Evolutionary conservation across 2,888 invertebrate genomes (phyloP), one percentile per base, ranked within the genome.

Genomic region (Nebria salina): DNA sequence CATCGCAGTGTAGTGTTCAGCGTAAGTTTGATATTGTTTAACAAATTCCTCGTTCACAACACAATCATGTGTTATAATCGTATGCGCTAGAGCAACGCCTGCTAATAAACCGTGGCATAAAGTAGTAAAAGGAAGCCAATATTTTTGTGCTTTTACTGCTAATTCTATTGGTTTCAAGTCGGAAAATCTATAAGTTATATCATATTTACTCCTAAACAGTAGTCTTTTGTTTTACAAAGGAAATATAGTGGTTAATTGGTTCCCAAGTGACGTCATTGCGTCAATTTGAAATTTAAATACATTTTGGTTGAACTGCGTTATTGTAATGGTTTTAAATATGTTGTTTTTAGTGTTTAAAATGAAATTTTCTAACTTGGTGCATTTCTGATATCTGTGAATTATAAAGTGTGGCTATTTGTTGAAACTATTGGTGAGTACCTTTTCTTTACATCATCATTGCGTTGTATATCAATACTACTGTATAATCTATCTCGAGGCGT

Each of bases 51-150:
- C 84, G 75, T 87, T 86, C 70, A 86, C 86, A 70, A 91, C 90
- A 0, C 91, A 91, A 83, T 90, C 90, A 83, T 91, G 90, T 84
- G 93, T 89, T 9, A 92, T 90, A 0, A 92, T 88, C 65, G 92
- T 89, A 83, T 93, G 93, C 87, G 92, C 91, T 34, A 93, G 86
- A 0, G 92, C 90, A 15, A 93, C 83, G 0, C 93, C 93, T 0
- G 91, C 93, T 0, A 93, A 88, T 3, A 93, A 87, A 0, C 93
- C 93, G 85, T 92, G 92, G 84, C 92, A 92, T 0, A 92, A 90
- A 0, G 90, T 89, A 0, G 92, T 91, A 7, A 90, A 88, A 70
- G 90, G 89, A 2, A 90, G 88, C 91, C 91, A 92, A 85, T 89
- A 88, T 86, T 90, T 90, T 84, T 93, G 93, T 0, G 90, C 87